Evolutionary conservation across 2,888 invertebrate genomes (phyloP).

Genomic region (Drosophila mimica): DNA sequence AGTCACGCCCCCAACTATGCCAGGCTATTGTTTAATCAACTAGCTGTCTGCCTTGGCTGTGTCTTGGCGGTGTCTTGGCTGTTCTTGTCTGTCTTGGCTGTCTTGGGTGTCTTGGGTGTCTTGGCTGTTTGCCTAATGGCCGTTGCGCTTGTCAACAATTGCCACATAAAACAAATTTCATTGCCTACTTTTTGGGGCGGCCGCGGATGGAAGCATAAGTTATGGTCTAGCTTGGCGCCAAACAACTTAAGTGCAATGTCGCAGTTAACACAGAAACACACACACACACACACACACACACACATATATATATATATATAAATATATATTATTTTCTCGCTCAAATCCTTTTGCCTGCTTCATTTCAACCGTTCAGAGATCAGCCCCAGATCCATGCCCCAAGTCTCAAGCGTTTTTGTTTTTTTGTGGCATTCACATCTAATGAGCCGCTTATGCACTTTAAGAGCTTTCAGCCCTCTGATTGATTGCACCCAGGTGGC

Average conservation of each 20-base stretch:
- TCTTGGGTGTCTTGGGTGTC: background rate
- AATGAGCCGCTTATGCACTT: conserved; percentile 51
- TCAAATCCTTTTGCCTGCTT: conserved; percentile 18
- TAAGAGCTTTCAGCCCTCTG: conserved; percentile 39
- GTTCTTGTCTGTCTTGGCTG: background rate
- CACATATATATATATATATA: conserved; percentile 2
- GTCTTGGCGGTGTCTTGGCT: conserved; percentile 21
- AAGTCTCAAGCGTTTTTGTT: background rate
- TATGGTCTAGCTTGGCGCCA: conserved; percentile 38
- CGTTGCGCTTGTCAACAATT: conserved; percentile 51
- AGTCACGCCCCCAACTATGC: conserved; percentile 11
- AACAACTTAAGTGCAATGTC: conserved; percentile 38
- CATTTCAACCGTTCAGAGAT: conserved; percentile 2
- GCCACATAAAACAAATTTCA: conserved; percentile 63
- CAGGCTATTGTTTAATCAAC: conserved; percentile 2
- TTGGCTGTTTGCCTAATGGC: conserved; percentile 55
- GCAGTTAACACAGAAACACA: conserved; percentile 22
- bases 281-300: background rate
- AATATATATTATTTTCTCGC: conserved; percentile 23
- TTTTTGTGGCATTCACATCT: conserved; percentile 37
- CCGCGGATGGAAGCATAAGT: conserved; percentile 20
- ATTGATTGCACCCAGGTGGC: conserved; percentile 57
- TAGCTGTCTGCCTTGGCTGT: conserved; percentile 1
- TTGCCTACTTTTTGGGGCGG: conserved; percentile 57
- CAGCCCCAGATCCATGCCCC: background rate